Base-by-base conservation (phyloP, 2,113 vertebrate species). In the Fulmarus glacialis region DNA sequence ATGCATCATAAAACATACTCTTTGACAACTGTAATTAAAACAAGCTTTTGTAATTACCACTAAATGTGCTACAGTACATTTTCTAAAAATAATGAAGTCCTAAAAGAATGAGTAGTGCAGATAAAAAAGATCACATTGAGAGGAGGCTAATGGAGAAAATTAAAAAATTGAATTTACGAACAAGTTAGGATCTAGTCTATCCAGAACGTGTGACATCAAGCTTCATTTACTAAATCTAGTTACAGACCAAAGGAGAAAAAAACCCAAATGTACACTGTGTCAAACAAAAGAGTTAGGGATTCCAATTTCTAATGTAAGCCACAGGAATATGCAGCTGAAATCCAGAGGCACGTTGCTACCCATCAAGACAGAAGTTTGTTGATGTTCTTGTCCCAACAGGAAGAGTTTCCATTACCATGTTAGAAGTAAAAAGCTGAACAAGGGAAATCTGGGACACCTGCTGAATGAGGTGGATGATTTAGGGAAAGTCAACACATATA, bases 21-120 rank as follows among this genome's bases (percentile, higher is more conserved):
- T 89, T 74, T 92, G 92, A 96, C 92, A 91, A 84, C 50, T 56
- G 91, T 92, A 97, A 97, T 96, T 97, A 96, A 96, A 96, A 91
- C 89, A 93, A 95, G 90, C 91, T 91, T 93, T 45, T 67, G 64
- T 95, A 96, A 97, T 97, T 89, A 97, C 89, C 66, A 36, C 16
- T 36, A 92, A 97, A 91, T 82, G 90, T 32, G 80, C 86, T 82
- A 84, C 80, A 95, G 80, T 78, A 86, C 66, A 18, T 84, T 82
- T 93, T 89, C 92, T 82, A 89, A 87, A 94, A 95, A 84, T 75
- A 96, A 92, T 79, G 92, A 97, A 89, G 94, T 87, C 80, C 83
- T 97, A 52, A 74, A 93, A 95, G 72, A 90, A 83, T 3, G 42
- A 94, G 75, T 19, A 3, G 62, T 11, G 62, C n/a, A 83, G 80